Evolutionary conservation across 1,140 invertebrate genomes (phyloP), one percentile per base, ranked within the genome.

Genomic region (Cryptotermes secundus): DNA sequence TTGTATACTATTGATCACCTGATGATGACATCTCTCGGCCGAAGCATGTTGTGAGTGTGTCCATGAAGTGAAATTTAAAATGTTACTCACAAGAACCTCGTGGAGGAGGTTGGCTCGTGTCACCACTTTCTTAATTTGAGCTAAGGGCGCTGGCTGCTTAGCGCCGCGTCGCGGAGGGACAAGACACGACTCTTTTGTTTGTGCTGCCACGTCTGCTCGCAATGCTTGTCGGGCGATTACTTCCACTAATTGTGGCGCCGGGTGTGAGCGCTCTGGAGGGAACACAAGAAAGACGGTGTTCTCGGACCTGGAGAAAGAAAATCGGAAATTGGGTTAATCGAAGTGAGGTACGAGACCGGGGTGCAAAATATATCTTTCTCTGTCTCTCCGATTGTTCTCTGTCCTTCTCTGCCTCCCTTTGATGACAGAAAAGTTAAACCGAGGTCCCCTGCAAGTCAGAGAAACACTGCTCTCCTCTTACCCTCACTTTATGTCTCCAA

Each of bases 261-360:
- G 80, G 80, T 36, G 80, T 35, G 31, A 38, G 80, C 6, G 31
- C 35, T 35, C 35, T 7, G 6, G 24, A 26, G 80, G 80, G 22
- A 3, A 10, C 7, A 35, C 34, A 34, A 31, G 34, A 38, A 81
- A 81, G n/a, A n/a, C n/a, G 80, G 80, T 81, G 80, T 81, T 81
- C 59, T 72, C 31, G 59, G n/a, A 72, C n/a, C 59, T 19, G 34
- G 80, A 81, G 80, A 45, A 31, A 81, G 80, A 36, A 81, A 81
- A 81, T 81, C 80, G 80, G 80, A 81, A 81, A 81, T 81, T 81
- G 80, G 80, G 80, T 35, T 81, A 81, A 81, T 81, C 80, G 80
- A 81, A 81, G 80, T 81, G 10, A n/a, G 22, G 59, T 72, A 72
- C 59, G 59, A 72, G 59, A 72, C 59, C 14, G 26, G 59, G n/a